Percentiles rank a stretch among this genome's conserved stretches.
phyloP scores from a whole-genome alignment of 2,113 vertebrate genomes.

The Heteronetta atricapilla region DNA sequence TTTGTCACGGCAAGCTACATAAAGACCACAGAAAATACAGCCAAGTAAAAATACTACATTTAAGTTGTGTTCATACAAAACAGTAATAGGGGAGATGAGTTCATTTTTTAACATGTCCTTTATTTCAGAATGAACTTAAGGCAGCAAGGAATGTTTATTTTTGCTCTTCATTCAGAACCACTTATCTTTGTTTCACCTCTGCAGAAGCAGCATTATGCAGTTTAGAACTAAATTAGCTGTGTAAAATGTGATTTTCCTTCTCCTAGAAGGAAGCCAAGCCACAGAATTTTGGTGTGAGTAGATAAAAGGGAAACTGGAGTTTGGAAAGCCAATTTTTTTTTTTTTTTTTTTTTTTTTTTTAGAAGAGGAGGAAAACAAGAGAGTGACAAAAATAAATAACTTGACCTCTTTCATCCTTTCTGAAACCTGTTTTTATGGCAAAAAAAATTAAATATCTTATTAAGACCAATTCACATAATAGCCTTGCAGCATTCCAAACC shows the following conservation, averaged over 20 bases:
- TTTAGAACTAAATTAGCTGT: neutral
- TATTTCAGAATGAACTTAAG: neutral
- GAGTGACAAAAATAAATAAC: neutral
- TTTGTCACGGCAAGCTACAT: neutral
- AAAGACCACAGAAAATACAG: neutral
- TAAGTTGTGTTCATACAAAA: neutral
- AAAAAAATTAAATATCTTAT: neutral
- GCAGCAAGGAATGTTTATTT: neutral
- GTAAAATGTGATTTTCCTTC: neutral
- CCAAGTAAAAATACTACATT: neutral
- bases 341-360: neutral
- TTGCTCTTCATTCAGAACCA: neutral
- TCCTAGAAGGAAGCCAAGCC: neutral
- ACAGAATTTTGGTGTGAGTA: neutral
- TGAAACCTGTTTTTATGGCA: neutral
- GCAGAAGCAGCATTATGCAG: neutral
- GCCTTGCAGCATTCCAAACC: neutral
- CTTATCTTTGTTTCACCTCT: neutral
- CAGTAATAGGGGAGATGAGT: neutral
- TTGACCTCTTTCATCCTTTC: neutral
- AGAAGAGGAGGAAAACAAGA: neutral
- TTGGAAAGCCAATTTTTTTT: neutral
- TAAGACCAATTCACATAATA: neutral
- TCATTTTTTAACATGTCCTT: neutral
- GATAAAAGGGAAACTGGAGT: neutral